Evolutionary conservation across 2,113 vertebrate species (phyloP), one percentile per base, ranked within the genome.

Genomic region (Podilymbus podiceps): DNA sequence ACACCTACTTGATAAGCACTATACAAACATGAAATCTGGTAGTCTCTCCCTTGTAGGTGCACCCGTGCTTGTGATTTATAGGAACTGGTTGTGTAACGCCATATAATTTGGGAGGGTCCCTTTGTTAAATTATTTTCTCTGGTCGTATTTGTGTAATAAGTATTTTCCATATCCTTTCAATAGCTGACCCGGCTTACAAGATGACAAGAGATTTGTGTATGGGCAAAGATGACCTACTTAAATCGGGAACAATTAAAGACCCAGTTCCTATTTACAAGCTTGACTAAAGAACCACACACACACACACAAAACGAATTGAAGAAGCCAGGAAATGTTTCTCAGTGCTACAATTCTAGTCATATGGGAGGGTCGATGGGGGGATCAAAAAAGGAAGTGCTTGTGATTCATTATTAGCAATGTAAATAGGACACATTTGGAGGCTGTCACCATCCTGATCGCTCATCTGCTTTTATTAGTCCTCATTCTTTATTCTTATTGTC

Each of bases 401-500:
- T 76, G 91, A 91, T 87, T 92, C 86, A 85, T 95, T 93, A 94
- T 97, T 94, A 96, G 92, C 94, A 95, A 92, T 97, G 91, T 95
- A 97, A 97, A 96, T 96, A 94, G 93, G 88, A 73, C 85, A 89
- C 87, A 96, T 93, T 95, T 91, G 95, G 96, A 95, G 81, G 77
- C 77, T 96, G 93, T 91, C 95, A 96, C 94, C 91, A 88, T 68
- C 58, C 80, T 81, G 86, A 95, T 95, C 46, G 15, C 87, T 97
- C 92, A 91, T 89, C 93, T 91, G 91, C 86, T 95, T 96, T 97
- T 96, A 95, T 93, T 95, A 95, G 73, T 93, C 87, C 84, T 88
- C 89, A 79, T 97, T 95, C 96, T 94, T 96, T 94, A 95, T 97
- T 97, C 92, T 91, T 81, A 94, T 76, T 97, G 96, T 91, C 96